Percentiles rank a stretch among this genome's conserved stretches.
Conservation (phyloP, 2,888 invertebrate genomes). For the Caenorhabditis angaria region DNA sequence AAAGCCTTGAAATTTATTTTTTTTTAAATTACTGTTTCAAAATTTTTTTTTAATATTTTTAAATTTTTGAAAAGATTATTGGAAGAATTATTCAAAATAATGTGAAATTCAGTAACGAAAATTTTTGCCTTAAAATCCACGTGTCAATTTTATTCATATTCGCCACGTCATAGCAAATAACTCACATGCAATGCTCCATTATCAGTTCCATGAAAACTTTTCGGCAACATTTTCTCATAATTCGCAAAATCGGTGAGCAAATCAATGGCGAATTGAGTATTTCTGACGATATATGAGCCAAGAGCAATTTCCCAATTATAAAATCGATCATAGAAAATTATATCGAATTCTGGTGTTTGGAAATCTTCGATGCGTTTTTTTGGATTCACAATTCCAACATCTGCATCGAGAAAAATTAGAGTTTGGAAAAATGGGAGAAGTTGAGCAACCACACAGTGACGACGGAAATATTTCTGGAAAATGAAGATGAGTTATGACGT, state of each 20-base stretch:
- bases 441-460: conserved; percentile 39
- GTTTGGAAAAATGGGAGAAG: conserved; percentile 28
- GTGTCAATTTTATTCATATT: neutral
- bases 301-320: conserved; percentile 44
- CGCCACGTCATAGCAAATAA: neutral
- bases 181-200: conserved; percentile 40
- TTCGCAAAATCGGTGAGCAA: conserved; percentile 44
- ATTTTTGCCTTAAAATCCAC: too few relatives aligned
- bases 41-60: too few relatives aligned
- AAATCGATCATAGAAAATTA: conserved; percentile 46
- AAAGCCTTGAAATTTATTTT: too few relatives aligned
- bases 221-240: conserved; percentile 43
- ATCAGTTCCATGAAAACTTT: conserved; percentile 49
- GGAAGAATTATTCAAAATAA: too few relatives aligned
- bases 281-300: conserved; percentile 42
- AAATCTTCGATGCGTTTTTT: conserved; percentile 4
- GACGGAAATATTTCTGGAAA: conserved; percentile 46
- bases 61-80: too few relatives aligned
- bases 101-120: too few relatives aligned
- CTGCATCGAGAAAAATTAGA: conserved; percentile 43
- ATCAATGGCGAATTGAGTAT: conserved; percentile 18
- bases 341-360: conserved; percentile 14
- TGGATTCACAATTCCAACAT: conserved; percentile 45
- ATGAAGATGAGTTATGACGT: too few relatives aligned
- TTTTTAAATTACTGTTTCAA: too few relatives aligned